Evolutionary conservation across 2,888 invertebrate species (phyloP).

Genomic region (Plagodis pulveraria): DNA sequence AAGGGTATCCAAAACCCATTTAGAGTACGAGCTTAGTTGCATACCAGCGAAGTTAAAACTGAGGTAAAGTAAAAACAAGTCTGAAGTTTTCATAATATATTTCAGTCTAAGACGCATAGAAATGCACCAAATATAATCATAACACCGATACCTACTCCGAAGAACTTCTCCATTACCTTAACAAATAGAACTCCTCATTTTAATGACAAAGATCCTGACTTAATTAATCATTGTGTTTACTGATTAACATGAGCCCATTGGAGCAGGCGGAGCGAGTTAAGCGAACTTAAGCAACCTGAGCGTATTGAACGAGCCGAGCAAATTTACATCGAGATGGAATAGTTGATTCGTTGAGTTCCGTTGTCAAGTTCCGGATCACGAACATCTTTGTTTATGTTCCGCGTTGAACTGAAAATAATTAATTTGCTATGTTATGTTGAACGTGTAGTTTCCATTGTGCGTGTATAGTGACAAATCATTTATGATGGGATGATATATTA

Average conservation of each 20-base stretch:
- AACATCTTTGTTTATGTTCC: conserved; percentile 14
- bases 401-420: conserved; percentile 26
- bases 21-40: too few species aligned
- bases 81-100: too few species aligned
- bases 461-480: too few species aligned
- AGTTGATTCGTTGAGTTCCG: conserved; percentile 49
- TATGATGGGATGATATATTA: too few species aligned
- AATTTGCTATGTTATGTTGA: conserved; percentile 5
- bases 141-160: conserved; percentile 12
- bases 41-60: too few species aligned
- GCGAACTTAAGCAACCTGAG: conserved; percentile 10
- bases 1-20: too few species aligned
- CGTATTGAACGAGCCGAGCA: conserved; percentile 25
- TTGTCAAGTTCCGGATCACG: conserved; percentile 18
- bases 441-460: too few species aligned
- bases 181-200: conserved; percentile 58
- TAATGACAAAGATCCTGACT: conserved; percentile 79
- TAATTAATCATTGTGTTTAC: conserved; percentile 81
- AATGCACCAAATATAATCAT: conserved; percentile 15
- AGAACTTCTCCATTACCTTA: conserved; percentile 27
- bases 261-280: conserved; percentile 51
- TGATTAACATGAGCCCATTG: conserved; percentile 72
- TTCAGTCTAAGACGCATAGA: conserved; percentile 5
- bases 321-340: conserved; percentile 76
- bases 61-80: too few species aligned